Evolutionary conservation across 2,113 vertebrate genomes (phyloP).

Genomic region (Meleagris gallopavo): DNA sequence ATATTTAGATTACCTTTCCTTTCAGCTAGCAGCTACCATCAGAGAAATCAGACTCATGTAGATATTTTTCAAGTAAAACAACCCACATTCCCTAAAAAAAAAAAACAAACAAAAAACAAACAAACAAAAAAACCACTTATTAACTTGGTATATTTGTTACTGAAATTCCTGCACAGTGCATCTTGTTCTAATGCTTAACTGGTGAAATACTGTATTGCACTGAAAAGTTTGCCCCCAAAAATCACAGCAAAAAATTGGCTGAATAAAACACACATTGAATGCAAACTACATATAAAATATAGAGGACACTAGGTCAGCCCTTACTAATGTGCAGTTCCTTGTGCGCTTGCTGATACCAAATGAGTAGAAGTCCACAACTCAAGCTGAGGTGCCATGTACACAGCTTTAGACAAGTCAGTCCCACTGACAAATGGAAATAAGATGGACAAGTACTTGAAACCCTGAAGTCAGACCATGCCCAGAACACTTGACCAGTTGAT

Average conservation of each 20-base stretch:
- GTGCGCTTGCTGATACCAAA: neutral
- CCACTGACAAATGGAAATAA: neutral
- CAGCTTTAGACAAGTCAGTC: neutral
- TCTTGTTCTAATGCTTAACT: neutral
- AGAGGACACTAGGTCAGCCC: neutral
- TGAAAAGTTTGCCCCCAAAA: neutral
- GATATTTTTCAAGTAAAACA: neutral
- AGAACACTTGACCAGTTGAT: neutral
- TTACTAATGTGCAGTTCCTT: neutral
- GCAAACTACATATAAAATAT: neutral
- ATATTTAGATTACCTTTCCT: neutral
- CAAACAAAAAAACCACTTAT: neutral
- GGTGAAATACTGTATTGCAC: neutral
- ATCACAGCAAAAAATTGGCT: neutral
- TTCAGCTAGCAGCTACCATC: neutral
- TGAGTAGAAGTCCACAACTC: neutral
- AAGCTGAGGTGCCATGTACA: fast-evolving
- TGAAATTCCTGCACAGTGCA: neutral
- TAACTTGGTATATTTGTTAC: neutral
- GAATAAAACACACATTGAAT: neutral
- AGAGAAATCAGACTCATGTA: neutral
- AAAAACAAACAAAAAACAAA: too few species aligned
- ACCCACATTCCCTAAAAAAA: neutral
- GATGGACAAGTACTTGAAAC: neutral
- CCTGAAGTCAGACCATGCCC: neutral